Base-by-base conservation (phyloP, 2,113 vertebrate genomes). In the Laterallus jamaicensis region DNA sequence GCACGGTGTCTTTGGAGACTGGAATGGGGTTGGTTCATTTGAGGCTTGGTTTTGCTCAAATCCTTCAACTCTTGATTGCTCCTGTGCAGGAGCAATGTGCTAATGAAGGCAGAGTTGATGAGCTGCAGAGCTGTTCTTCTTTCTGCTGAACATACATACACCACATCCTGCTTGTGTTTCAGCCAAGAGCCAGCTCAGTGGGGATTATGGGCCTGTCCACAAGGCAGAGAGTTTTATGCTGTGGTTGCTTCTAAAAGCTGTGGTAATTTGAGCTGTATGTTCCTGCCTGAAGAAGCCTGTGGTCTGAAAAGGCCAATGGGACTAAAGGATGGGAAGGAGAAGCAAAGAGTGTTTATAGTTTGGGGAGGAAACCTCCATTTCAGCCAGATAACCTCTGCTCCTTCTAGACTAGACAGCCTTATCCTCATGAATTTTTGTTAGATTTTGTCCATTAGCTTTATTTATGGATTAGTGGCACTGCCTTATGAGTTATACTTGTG, bases 91-190 rank as follows among this genome's bases (percentile, higher is more conserved):
- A 73, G 70, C 3, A 4, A 35, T 47, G 87, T 82, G 55, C 63
- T 94, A 86, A 77, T 86, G 92, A 96, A 92, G 78, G 79, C 75
- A 75, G 88, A 78, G 78, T 15, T 90, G 87, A 63, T 79, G 82
- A 94, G 81, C 35, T 94, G 8, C 52, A 29, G 54, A 69, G 28
- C 50, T 21, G 11, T n/a, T 55, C n/a, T n/a, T 55, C n/a, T 71
- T 76, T 58, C 74, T 76, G 12, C 29, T 89, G 50, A 87, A 69
- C 52, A 28, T 15, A 59, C 16, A n/a, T 25, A 25, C 8, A 6
- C 6, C 47, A 6, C 0, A 0, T n/a, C 59, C 44, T 89, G 32
- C 69, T 64, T 40, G 21, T 39, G 22, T 49, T 63, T 55, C 40
- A 32, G 25, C 58, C 1, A 5, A 79, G 32, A 56, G 29, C 59